Evolutionary conservation across 2,797 vertebrate genomes (phyloP).

Genomic region (Podarcis lilfordi): DNA sequence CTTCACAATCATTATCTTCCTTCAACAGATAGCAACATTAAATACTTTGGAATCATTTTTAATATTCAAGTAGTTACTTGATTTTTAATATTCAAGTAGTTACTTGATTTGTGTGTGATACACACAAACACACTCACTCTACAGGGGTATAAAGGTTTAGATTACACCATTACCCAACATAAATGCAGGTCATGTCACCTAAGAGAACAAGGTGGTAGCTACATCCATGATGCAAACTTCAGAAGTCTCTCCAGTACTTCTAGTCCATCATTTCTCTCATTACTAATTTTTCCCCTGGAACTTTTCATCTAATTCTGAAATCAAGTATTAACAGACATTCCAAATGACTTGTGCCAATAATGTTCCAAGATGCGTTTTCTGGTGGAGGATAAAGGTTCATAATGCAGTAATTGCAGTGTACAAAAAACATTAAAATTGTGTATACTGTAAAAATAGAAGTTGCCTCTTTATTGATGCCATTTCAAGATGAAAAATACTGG

Average conservation of each 20-base stretch:
- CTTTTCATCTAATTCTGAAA: conserved; percentile 66
- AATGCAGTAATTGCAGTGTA: conserved; percentile 76
- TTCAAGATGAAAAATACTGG: conserved; percentile 39
- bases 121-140: background rate
- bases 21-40: conserved; percentile 34
- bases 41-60: conserved; percentile 35
- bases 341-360: conserved; percentile 60
- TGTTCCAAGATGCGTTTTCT: conserved; percentile 71
- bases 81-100: conserved; percentile 31
- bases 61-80: conserved; percentile 35
- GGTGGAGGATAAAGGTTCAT: conserved; percentile 58
- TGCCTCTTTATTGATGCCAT: conserved; percentile 73
- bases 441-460: conserved; percentile 76
- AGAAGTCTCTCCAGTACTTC: conserved; percentile 46
- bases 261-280: conserved; percentile 48
- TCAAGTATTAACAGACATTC: conserved; percentile 63
- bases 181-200: conserved; percentile 27
- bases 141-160: background rate
- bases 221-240: conserved; percentile 31
- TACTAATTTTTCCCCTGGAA: conserved; percentile 53
- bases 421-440: conserved; percentile 79
- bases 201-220: conserved; percentile 34
- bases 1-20: background rate
- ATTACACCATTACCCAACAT: conserved; percentile 25
- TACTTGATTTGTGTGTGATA: background rate